Base-by-base conservation (phyloP, 2,888 invertebrate genomes). In the Drosophila nigricruria region DNA sequence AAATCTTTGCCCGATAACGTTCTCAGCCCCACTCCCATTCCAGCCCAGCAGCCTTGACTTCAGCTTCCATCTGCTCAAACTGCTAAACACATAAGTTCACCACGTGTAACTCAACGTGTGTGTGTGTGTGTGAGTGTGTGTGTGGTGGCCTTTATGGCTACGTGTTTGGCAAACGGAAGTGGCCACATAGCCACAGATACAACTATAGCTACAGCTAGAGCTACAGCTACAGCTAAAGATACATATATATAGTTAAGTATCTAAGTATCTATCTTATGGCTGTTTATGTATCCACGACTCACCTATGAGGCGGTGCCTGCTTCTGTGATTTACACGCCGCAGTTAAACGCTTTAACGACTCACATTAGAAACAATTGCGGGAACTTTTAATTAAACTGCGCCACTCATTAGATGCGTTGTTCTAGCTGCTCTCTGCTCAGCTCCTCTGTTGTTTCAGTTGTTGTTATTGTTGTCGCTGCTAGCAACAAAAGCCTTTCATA, bases 81-180 rank as follows among this genome's bases (percentile, higher is more conserved):
- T 85, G 85, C 88, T 77, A 72, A 77, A 75, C 88, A 85, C 84
- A 85, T 88, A 89, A 88, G 88, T 89, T 82, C 77, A 56, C 68
- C 63, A 59, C 38, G 56, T 73, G 62, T 65, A 49, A 53, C 23
- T 61, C 45, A 49, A 65, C 67, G 59, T 56, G 36, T 66, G 61
- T 64, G 70, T 60, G 56, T 40, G 32, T 61, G 61, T 71, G 73
- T 59, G 38, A 64, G 59, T 69, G 73, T 77, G 77, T 80, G 85
- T 71, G 64, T 18, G 63, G 65, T 76, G 63, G 63, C 81, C 73
- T 90, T 86, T 86, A 88, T 86, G 90, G 90, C 89, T 86, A 86
- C 86, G 86, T 86, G 86, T 90, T 86, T 88, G 84, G 86, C 86
- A 90, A 86, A 81, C 86, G 87, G 90, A 86, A 86, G 87, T 86